Evolutionary conservation across 1,140 invertebrate species (phyloP), one percentile per base, ranked within the genome.

Genomic region (Idris sp.): DNA sequence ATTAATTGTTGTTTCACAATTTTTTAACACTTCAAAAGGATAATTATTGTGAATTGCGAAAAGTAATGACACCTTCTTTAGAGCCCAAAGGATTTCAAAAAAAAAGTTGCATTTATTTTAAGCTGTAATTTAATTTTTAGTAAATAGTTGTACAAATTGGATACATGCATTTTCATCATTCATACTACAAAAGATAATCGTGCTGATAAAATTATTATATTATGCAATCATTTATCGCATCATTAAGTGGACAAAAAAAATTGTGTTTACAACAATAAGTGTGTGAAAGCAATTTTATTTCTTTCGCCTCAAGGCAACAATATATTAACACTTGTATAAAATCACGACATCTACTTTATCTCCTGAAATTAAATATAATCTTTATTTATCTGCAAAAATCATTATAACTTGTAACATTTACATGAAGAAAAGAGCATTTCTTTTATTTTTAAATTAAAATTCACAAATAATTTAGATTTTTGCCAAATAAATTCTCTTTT

Each of bases 101-200:
- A n/a, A n/a, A n/a, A n/a, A n/a, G n/a, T n/a, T n/a, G n/a, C n/a
- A 76, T 78, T 79, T 76, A 65, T 76, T 67, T 48, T 46, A 61
- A 65, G 46, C 48, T 41, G 22, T 11, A 22, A 41, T 49, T 16
- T 58, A 59, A 54, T 58, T 71, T 53, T 59, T 54, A 69, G 44
- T 69, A 71, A 64, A 59, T 64, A 31, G 28, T 58, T 53, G 58
- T 35, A 53, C 46, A 69, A 69, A 71, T 65, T 75, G 58, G 53
- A 69, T 65, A 65, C n/a, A 69, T 65, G 33, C 22, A 35, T 35
- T 18, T 53, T 46, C 13, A 15, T 48, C 59, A 59, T 74, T 49
- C 38, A 16, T 10, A 10, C 40, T 14, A 36, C 46, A n/a, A 13
- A 22, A 44, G 53, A 16, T 59, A 73, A 73, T 73, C 38, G 61